Evolutionary conservation across 2,888 invertebrate genomes (phyloP).

Genomic region (Parnassius glacialis): DNA sequence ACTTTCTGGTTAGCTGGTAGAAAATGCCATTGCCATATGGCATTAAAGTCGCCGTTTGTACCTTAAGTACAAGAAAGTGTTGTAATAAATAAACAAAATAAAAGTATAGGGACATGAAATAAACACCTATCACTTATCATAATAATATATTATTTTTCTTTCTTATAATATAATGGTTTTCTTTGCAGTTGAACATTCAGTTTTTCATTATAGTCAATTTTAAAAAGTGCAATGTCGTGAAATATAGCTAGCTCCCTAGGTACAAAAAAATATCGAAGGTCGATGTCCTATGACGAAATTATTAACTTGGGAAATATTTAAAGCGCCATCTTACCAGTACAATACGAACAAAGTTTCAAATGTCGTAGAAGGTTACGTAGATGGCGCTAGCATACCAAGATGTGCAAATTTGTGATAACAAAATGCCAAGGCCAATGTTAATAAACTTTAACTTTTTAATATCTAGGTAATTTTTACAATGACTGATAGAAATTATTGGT

Average conservation of each 20-base stretch:
- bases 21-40: no score
- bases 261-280: slow-evolving; percentile 36
- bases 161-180: not conserved
- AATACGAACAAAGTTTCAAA: not conserved
- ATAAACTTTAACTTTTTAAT: slow-evolving; percentile 28
- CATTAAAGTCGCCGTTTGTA: no score
- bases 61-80: no score
- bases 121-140: no score
- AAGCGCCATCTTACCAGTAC: slow-evolving; percentile 54
- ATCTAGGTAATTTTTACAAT: not conserved
- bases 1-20: no score
- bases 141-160: no score
- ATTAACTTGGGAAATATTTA: slow-evolving; percentile 38
- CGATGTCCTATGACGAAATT: slow-evolving; percentile 47
- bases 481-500: not conserved
- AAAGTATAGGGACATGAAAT: no score
- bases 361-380: slow-evolving; percentile 32
- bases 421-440: slow-evolving; percentile 75
- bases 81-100: no score
- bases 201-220: slow-evolving; percentile 8
- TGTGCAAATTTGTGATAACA: slow-evolving; percentile 67
- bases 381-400: slow-evolving; percentile 50
- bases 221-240: slow-evolving; percentile 9
- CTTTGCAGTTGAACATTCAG: slow-evolving; percentile 9
- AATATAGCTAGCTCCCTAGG: slow-evolving; percentile 15